phyloP scores from a whole-genome alignment of 2,888 invertebrate genomes.

The Graphium colonna region DNA sequence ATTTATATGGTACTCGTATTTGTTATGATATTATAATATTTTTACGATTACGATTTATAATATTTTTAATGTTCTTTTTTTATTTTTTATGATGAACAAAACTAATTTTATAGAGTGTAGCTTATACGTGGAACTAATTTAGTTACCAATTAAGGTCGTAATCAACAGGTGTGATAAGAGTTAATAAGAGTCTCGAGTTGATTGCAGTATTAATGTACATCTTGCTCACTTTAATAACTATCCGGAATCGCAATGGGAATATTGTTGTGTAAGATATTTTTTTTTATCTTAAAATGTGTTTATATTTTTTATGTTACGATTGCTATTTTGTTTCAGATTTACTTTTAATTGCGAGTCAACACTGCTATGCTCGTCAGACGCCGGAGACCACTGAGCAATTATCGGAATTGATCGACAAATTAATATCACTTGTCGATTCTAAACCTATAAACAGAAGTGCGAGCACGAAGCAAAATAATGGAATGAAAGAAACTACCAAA shows the following conservation, averaged over 20 bases:
- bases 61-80: background rate
- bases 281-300: background rate
- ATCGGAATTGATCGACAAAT: slow-evolving; percentile 34
- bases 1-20: too few relatives aligned
- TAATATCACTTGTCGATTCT: slow-evolving; percentile 32
- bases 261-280: slow-evolving; percentile 11
- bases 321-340: background rate
- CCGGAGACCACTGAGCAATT: slow-evolving; percentile 32
- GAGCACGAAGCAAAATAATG: background rate
- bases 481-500: slow-evolving; percentile 20
- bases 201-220: slow-evolving; percentile 4
- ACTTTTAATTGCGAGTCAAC: background rate
- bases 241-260: slow-evolving; percentile 3
- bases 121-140: slow-evolving; percentile 6
- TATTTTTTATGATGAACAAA: background rate
- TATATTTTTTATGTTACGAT: background rate
- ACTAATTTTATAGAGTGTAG: too few relatives aligned
- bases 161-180: slow-evolving; percentile 16
- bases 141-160: slow-evolving; percentile 15
- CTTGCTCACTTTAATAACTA: background rate
- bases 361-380: slow-evolving; percentile 4
- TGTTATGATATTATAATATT: too few relatives aligned
- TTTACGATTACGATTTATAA: too few relatives aligned
- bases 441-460: background rate
- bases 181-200: slow-evolving; percentile 2